Evolutionary conservation across 2,113 vertebrate genomes (phyloP).

Genomic region (Cochlearius cochlearius): DNA sequence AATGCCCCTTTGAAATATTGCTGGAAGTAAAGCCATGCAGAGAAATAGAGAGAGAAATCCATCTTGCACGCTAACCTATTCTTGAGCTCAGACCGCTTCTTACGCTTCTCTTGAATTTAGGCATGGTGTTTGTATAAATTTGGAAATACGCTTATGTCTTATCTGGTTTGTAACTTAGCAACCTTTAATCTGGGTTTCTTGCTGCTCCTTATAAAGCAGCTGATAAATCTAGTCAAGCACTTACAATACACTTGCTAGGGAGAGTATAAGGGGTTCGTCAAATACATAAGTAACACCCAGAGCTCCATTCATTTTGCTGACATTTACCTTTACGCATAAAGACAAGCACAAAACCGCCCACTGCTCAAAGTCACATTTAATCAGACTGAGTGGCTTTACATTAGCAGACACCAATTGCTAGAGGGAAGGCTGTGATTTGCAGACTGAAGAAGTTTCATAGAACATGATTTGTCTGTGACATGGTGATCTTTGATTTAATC

Average conservation of each 20-base stretch:
- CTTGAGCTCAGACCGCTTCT: background rate
- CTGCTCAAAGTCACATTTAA: slow-evolving; percentile 57
- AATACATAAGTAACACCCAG: slow-evolving; percentile 23
- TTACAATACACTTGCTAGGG: background rate
- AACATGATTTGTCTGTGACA: background rate
- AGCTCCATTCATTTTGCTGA: slow-evolving; percentile 15
- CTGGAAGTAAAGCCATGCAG: slow-evolving; percentile 44
- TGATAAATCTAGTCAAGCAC: slow-evolving; percentile 38
- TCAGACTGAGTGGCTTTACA: slow-evolving; percentile 35
- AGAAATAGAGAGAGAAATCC: slow-evolving; percentile 27
- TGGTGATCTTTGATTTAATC: background rate
- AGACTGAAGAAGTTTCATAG: background rate
- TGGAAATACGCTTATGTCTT: slow-evolving; percentile 54
- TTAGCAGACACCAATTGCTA: slow-evolving; percentile 2
- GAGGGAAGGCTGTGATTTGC: slow-evolving; percentile 22
- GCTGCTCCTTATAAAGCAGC: slow-evolving; percentile 12
- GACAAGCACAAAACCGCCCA: slow-evolving; percentile 39
- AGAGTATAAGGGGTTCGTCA: background rate
- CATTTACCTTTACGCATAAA: slow-evolving; percentile 25
- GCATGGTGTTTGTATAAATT: slow-evolving; percentile 51
- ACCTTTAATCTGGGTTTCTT: slow-evolving; percentile 64
- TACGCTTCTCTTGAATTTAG: slow-evolving; percentile 44
- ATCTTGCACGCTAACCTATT: slow-evolving; percentile 38
- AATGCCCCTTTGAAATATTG: slow-evolving; percentile 35
- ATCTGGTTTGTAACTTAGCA: slow-evolving; percentile 70